Percentiles rank a stretch among this genome's conserved stretches.
phyloP scores from a whole-genome alignment of 2,888 invertebrate genomes.

The Ormyrus thymus region DNA sequence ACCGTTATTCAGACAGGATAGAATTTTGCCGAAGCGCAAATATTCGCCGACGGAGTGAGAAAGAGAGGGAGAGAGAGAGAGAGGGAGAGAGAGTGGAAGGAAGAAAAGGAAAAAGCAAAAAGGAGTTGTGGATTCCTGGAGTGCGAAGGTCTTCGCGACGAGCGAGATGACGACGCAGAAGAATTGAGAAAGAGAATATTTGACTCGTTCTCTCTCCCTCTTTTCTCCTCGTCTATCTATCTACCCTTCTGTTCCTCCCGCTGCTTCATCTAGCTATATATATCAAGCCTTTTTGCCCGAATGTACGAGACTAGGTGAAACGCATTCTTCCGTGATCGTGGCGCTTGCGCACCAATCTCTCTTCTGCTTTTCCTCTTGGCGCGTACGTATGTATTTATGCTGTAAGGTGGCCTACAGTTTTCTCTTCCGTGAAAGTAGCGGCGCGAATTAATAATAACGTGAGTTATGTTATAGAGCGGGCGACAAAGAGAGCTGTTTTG shows the following conservation, averaged over 20 bases:
- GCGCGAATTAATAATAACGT: slow-evolving; percentile 29
- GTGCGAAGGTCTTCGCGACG: slow-evolving; percentile 25
- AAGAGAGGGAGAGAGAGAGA: neutral
- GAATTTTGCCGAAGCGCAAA: slow-evolving; percentile 60
- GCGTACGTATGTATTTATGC: neutral
- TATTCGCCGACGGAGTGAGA: slow-evolving; percentile 44
- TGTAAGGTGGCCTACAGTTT: neutral
- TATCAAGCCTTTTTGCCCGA: neutral
- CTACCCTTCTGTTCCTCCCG: neutral
- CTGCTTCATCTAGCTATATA: slow-evolving; percentile 13
- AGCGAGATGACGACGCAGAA: slow-evolving; percentile 33
- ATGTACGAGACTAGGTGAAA: slow-evolving; percentile 1
- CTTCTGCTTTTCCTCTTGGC: slow-evolving; percentile 1
- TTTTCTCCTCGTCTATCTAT: neutral
- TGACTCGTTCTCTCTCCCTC: slow-evolving; percentile 2
- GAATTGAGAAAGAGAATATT: slow-evolving; percentile 46
- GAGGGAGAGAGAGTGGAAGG: neutral
- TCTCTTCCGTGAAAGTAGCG: neutral
- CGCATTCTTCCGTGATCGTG: slow-evolving; percentile 33
- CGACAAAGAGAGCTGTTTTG: neutral
- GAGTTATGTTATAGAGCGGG: slow-evolving; percentile 12
- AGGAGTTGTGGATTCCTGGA: slow-evolving; percentile 2
- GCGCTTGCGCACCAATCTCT: slow-evolving; percentile 6
- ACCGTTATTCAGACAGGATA: slow-evolving; percentile 61
- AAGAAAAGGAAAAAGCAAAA: neutral